Conservation (phyloP, 2,888 invertebrate species). For the Unio delphinus region DNA sequence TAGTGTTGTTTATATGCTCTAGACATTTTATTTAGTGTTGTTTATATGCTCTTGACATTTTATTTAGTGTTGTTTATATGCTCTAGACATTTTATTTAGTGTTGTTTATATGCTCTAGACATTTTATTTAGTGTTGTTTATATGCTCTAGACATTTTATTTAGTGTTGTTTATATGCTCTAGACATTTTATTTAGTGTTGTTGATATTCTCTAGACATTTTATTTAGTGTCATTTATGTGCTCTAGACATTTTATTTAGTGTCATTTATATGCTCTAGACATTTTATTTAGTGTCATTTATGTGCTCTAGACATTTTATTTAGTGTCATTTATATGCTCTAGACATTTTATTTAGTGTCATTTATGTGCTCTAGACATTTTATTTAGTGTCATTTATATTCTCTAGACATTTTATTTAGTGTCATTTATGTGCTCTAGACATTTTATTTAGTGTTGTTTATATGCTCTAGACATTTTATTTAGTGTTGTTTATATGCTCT, state of each 20-base stretch:
- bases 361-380: background rate
- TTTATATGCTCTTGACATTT: background rate
- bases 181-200: background rate
- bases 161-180: background rate
- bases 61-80: background rate
- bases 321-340: conserved; percentile 52
- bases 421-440: background rate
- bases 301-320: background rate
- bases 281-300: background rate
- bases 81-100: background rate
- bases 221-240: background rate
- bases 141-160: background rate
- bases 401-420: background rate
- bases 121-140: background rate
- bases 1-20: background rate
- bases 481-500: background rate
- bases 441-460: background rate
- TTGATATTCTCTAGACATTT: background rate
- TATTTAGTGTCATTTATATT: background rate
- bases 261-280: background rate
- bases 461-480: conserved; percentile 3
- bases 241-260: conserved; percentile 6
- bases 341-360: conserved; percentile 74
- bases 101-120: conserved; percentile 74
- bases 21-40: conserved; percentile 7